Conservation (phyloP, 2,113 vertebrate species). For the Dipodomys ordii region DNA sequence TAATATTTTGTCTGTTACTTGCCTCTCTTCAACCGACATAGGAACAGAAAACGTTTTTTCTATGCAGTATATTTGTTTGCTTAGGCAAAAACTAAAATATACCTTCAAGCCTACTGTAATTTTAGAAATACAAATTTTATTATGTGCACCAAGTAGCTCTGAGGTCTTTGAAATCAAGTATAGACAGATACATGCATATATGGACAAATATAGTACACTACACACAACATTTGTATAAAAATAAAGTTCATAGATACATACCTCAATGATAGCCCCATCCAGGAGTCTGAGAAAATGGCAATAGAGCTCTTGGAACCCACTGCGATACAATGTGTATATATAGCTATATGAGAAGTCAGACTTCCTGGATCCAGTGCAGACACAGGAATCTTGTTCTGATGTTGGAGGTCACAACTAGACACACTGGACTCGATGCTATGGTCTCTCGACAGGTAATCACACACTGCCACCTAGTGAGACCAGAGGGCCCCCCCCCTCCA, state of each 20-base stretch:
- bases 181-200: background rate
- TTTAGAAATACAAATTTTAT: background rate
- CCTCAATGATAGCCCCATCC: constrained; percentile 94
- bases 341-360: constrained; percentile 87
- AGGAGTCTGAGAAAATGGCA: constrained; percentile 93
- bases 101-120: background rate
- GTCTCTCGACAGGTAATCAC: constrained; percentile 93
- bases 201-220: background rate
- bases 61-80: background rate
- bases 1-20: background rate
- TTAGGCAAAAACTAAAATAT: constrained; percentile 44
- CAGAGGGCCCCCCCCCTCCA: constrained; percentile 39
- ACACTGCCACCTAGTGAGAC: constrained; percentile 94
- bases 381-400: constrained; percentile 38
- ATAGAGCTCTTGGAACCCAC: constrained; percentile 89
- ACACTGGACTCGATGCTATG: constrained; percentile 72
- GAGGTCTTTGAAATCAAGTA: background rate
- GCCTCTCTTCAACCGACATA: background rate
- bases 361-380: constrained; percentile 70
- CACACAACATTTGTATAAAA: background rate
- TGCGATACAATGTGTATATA: constrained; percentile 91
- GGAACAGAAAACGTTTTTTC: background rate
- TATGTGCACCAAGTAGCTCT: background rate
- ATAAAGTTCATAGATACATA: constrained; percentile 78
- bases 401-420: constrained; percentile 81